These are phyloP conservation scores for Pseudorhombus dupliciocellatus DNA, from an alignment of 2,113 vertebrate genomes.

Conservation along the genomic window DNA sequence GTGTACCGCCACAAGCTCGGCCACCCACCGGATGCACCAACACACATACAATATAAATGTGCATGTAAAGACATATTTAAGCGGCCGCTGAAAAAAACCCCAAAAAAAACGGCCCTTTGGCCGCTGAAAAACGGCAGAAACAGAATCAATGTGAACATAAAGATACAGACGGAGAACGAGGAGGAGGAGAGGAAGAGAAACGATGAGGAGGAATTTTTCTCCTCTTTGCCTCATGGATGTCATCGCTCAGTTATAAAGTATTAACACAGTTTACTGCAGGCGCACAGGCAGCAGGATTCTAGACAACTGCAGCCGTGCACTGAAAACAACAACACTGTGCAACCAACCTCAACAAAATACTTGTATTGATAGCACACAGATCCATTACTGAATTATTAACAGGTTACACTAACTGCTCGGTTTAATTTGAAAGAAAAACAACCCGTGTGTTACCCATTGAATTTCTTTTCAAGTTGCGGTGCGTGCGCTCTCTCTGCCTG, in stretches of 20 bases:
- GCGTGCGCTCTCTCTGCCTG: neutral
- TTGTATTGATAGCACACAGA: too few species aligned
- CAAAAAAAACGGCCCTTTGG: too few species aligned
- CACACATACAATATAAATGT: neutral
- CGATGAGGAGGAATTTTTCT: neutral
- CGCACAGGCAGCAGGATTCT: neutral
- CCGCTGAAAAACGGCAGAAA: constrained; percentile 20
- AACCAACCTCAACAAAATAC: too few species aligned
- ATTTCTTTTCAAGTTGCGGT: too few species aligned
- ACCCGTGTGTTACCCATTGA: too few species aligned
- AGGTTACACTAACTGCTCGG: too few species aligned
- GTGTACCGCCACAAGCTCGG: constrained; percentile 16
- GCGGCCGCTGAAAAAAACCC: constrained; percentile 17
- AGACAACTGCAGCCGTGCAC: too few species aligned
- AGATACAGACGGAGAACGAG: neutral
- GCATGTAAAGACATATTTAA: too few species aligned
- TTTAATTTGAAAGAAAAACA: too few species aligned
- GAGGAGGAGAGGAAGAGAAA: neutral
- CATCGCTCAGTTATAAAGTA: constrained; percentile 15
- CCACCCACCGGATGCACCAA: constrained; percentile 26
- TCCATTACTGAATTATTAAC: too few species aligned
- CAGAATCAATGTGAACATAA: constrained; percentile 19
- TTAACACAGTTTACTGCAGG: constrained; percentile 15
- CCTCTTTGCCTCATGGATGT: neutral
- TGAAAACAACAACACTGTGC: too few species aligned